Conservation (phyloP, 23 tunicate species). For the Styela clava region DNA sequence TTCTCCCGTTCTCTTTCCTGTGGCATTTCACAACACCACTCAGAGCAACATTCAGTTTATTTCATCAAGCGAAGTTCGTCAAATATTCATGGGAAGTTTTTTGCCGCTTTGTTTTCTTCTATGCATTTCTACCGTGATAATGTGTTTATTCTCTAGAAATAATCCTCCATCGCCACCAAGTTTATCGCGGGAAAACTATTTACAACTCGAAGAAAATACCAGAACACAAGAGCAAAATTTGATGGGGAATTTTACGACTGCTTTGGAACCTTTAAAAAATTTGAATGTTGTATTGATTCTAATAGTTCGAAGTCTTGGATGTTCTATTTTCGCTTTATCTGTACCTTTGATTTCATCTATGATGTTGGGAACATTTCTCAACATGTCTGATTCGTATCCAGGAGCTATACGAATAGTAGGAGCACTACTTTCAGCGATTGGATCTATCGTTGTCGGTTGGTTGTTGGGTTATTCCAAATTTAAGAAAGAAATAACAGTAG, state of each 20-base stretch:
- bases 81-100: neutral
- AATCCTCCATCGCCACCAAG: neutral
- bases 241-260: neutral
- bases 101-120: neutral
- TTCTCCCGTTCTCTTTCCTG: neutral
- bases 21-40: neutral
- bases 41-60: neutral
- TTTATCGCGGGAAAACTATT: neutral
- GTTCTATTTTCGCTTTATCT: neutral
- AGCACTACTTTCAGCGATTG: neutral
- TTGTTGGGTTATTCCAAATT: neutral
- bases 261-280: neutral
- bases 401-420: neutral
- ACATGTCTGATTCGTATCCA: neutral
- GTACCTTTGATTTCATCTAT: neutral
- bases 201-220: neutral
- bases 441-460: neutral
- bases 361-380: neutral
- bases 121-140: neutral
- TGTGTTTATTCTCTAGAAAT: neutral
- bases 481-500: neutral
- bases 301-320: neutral
- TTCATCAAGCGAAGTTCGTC: neutral
- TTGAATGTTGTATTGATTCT: too few relatives aligned
- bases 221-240: neutral